Base-by-base conservation (phyloP, 1,140 invertebrate species). In the Cyrtorhinus lividipennis region DNA sequence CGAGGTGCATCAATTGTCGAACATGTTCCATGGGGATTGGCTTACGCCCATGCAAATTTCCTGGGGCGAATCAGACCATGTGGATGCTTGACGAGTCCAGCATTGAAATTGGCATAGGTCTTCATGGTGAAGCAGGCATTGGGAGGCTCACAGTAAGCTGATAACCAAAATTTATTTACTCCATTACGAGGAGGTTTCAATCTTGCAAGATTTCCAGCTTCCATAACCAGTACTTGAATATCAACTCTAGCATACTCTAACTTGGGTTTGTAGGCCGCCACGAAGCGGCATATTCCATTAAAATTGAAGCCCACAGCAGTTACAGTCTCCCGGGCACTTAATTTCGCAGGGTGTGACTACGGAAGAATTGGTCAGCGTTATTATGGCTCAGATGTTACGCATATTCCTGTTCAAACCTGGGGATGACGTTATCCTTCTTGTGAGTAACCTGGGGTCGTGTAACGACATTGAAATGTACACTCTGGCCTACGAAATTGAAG, bases 101-200 rank as follows among this genome's bases (percentile, higher is more conserved):
- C 72, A 81, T 92, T 73, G 89, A 92, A 75, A 74, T 92, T 8
- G 90, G 90, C 0, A 78, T 90, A 23, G 90, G 90, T 59, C 79
- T 92, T 57, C 90, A 93, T 72, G 90, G 90, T 0, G 90, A 94
- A 75, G 84, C 86, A 18, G 90, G 90, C 22, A 82, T 87, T 13
- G 77, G 80, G 64, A 81, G 83, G 69, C 75, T 81, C 23, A 82
- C 84, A 71, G 76, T 87, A 67, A 73, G 72, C 48, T 24, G n/a
- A n/a, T n/a, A n/a, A n/a, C n/a, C n/a, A n/a, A n/a, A n/a, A n/a
- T n/a, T n/a, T n/a, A n/a, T n/a, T n/a, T n/a, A n/a, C n/a, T n/a
- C n/a, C n/a, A n/a, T n/a, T n/a, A n/a, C n/a, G n/a, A n/a, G n/a
- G n/a, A n/a, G n/a, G n/a, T n/a, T n/a, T n/a, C n/a, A n/a, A n/a